Percentiles rank a stretch among this genome's conserved stretches.
These are phyloP conservation scores for Brachyrhaphis roseni DNA, from an alignment of 2,797 vertebrate genomes.

Conservation along the genomic window DNA sequence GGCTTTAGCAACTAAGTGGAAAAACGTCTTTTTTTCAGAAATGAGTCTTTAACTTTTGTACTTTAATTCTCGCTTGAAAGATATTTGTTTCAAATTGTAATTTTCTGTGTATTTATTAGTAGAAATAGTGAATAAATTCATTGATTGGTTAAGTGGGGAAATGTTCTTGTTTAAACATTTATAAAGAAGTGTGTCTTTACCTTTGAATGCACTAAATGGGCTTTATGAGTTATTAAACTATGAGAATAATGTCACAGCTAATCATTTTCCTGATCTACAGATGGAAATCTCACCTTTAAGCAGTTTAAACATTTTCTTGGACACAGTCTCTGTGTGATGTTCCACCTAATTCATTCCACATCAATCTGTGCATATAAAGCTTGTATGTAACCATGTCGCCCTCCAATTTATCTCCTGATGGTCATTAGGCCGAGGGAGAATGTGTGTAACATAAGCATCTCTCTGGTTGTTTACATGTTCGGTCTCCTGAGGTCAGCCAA, in stretches of 20 bases:
- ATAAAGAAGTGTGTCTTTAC: not conserved
- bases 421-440: constrained; percentile 54
- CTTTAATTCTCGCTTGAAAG: not conserved
- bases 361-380: constrained; percentile 26
- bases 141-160: not conserved
- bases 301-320: not conserved
- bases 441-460: constrained; percentile 65
- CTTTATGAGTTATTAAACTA: not conserved
- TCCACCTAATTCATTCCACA: not conserved
- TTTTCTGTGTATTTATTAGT: not conserved
- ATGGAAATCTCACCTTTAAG: not conserved
- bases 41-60: not conserved
- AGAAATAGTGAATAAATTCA: not conserved
- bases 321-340: not conserved
- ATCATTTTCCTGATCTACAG: not conserved
- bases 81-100: not conserved
- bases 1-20: constrained; percentile 25
- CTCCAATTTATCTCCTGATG: constrained; percentile 53
- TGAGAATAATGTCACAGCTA: not conserved
- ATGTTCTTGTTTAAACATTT: not conserved
- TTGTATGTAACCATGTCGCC: constrained; percentile 28
- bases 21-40: not conserved
- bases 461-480: constrained; percentile 71
- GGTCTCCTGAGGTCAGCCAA: constrained; percentile 70
- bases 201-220: not conserved